Base-by-base conservation (phyloP, 2,797 vertebrate genomes). In the Acanthurus tractus region DNA sequence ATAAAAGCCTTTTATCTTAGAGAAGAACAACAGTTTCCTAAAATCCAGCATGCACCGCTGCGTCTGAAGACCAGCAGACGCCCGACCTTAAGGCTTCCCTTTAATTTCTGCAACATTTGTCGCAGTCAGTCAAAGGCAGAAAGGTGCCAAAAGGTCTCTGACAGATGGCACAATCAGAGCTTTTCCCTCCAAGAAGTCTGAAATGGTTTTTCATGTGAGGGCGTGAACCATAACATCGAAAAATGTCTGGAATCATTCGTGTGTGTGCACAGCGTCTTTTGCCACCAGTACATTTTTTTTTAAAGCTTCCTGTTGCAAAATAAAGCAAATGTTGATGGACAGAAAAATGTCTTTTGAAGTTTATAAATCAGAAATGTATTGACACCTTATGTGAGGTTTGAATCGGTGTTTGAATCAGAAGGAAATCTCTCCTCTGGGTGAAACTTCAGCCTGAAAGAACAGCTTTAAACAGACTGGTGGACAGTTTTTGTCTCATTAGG, bases 91-190 rank as follows among this genome's bases (percentile, higher is more conserved):
- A 52, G 38, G 58, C 63, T 71, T 18, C 13, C 1, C 67, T 80
- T 81, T 83, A 53, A 80, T 90, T 84, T 83, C 73, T 73, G 63
- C 61, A 46, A 48, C 68, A 44, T 40, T 74, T 78, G 40, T 70
- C 68, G 65, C 55, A 82, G 72, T 80, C 48, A 50, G 13, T 63
- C 38, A n/a, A 58, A 8, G 40, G 55, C 38, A 63, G 5, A 4
- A 57, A 20, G 53, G 53, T 74, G 76, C 56, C 63, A 56, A 82
- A 23, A 74, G 65, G 44, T 75, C 70, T 22, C 36, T 14, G 18
- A 34, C 48, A 65, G 53, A 64, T 46, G 46, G n/a, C 29, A 20
- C 25, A 52, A 63, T 46, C 36, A 65, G 61, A 23, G 18, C 7
- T 15, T 64, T 50, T 40, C 0, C 36, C 15, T 63, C 12, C 13